Conservation (phyloP, 2,888 invertebrate species). For the Temnothorax unifasciatus region DNA sequence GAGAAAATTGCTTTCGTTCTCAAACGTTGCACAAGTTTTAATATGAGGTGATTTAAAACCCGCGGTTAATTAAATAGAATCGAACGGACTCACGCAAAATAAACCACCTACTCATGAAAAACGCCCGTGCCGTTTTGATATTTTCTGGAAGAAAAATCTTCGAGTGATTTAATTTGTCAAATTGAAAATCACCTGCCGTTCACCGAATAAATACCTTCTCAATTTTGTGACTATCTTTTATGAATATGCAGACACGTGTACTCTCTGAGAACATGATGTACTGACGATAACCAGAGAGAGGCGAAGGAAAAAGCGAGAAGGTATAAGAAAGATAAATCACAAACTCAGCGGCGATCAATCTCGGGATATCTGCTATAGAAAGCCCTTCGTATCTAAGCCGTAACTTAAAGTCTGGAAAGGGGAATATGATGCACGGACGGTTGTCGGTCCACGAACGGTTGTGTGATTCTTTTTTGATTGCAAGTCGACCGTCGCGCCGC, state of each 20-base stretch:
- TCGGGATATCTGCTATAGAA: slow-evolving; percentile 60
- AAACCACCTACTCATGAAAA: slow-evolving; percentile 37
- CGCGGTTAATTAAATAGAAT: slow-evolving; percentile 81
- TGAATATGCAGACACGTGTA: neutral
- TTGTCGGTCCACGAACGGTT: slow-evolving; percentile 60
- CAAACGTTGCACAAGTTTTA: slow-evolving; percentile 76
- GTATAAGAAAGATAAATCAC: slow-evolving; percentile 67
- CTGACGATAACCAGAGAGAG: slow-evolving; percentile 28
- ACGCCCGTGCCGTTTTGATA: neutral
- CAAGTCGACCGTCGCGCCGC: slow-evolving; percentile 17
- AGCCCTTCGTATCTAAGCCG: slow-evolving; percentile 69
- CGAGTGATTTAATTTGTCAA: slow-evolving; percentile 15
- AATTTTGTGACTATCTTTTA: slow-evolving; percentile 32
- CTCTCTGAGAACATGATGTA: slow-evolving; percentile 7
- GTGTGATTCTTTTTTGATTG: slow-evolving; percentile 82
- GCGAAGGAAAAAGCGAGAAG: slow-evolving; percentile 38
- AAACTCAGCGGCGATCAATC: slow-evolving; percentile 69
- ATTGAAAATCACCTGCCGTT: neutral
- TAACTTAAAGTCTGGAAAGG: slow-evolving; percentile 73
- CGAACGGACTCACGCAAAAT: slow-evolving; percentile 71
- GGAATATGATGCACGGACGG: slow-evolving; percentile 57
- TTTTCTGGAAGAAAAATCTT: neutral
- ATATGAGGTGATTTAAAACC: slow-evolving; percentile 80
- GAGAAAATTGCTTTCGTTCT: slow-evolving; percentile 62
- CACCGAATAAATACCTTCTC: slow-evolving; percentile 17